Conservation (phyloP, 2,113 vertebrate genomes). For the Ageneiosus marmoratus region DNA sequence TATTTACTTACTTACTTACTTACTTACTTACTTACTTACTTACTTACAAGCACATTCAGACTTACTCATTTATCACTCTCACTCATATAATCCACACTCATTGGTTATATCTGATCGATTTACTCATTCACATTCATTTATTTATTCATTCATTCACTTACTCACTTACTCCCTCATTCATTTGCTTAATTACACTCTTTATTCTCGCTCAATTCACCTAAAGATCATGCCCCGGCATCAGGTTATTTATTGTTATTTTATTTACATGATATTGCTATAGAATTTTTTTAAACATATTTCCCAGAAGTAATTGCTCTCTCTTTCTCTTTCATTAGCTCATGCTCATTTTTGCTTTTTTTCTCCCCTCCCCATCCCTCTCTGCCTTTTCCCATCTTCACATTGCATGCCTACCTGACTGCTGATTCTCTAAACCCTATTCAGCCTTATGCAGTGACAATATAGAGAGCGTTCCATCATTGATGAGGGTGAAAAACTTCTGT, state of each 20-base stretch:
- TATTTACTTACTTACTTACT: no score
- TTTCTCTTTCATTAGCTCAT: neutral
- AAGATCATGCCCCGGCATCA: neutral
- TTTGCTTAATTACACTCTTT: neutral
- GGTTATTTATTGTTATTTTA: neutral
- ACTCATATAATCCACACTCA: no score
- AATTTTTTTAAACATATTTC: neutral
- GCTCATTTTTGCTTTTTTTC: slow-evolving; percentile 6
- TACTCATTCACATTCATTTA: neutral
- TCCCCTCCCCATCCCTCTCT: neutral
- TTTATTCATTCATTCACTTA: neutral
- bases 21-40: neutral
- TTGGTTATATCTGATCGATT: no score
- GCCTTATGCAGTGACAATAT: slow-evolving; percentile 53
- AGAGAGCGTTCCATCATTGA: slow-evolving; percentile 63
- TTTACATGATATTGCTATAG: neutral
- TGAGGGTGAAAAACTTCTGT: slow-evolving; percentile 59
- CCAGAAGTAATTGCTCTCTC: neutral
- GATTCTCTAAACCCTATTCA: slow-evolving; percentile 61
- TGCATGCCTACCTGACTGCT: neutral
- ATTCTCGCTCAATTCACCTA: neutral
- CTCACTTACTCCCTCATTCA: neutral
- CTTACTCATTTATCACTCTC: neutral
- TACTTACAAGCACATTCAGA: neutral
- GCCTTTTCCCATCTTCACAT: neutral